phyloP scores from a whole-genome alignment of 2,113 vertebrate genomes.

The Anser cygnoides region DNA sequence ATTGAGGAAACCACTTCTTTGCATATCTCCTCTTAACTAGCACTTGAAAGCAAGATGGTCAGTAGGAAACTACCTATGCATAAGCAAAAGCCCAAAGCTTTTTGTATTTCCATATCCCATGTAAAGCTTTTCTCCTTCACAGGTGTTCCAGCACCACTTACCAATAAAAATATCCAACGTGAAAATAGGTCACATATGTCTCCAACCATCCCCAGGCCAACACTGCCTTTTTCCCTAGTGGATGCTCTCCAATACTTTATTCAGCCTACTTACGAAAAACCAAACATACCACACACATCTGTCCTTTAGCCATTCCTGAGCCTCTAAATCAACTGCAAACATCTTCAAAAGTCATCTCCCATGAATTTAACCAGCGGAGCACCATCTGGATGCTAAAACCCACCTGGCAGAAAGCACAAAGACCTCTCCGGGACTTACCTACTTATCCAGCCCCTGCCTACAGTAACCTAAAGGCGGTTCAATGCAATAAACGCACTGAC shows the following conservation, averaged over 20 bases:
- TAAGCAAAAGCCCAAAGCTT: conserved; percentile 42
- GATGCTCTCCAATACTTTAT: background rate
- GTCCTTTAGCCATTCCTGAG: background rate
- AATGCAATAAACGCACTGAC: background rate
- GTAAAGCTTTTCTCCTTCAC: background rate
- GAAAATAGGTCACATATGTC: conserved; percentile 25
- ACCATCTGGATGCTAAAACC: background rate
- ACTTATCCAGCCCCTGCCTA: background rate
- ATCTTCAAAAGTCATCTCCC: background rate
- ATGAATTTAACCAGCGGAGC: background rate
- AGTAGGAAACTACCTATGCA: background rate
- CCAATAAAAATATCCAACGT: background rate
- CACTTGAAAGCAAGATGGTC: background rate
- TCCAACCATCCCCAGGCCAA: background rate
- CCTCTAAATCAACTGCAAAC: background rate
- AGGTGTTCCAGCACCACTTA: background rate
- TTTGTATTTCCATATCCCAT: background rate
- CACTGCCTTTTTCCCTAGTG: background rate
- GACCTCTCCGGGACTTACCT: background rate
- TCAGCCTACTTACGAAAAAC: background rate
- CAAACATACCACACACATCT: background rate
- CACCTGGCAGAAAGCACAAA: background rate
- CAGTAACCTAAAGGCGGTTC: background rate
- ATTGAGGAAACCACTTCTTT: conserved; percentile 27
- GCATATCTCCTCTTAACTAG: background rate